Percentiles rank a stretch among this genome's conserved stretches.
Conservation (phyloP, 92 coral and sea anemone species). For the Epizoanthus ramosus region DNA sequence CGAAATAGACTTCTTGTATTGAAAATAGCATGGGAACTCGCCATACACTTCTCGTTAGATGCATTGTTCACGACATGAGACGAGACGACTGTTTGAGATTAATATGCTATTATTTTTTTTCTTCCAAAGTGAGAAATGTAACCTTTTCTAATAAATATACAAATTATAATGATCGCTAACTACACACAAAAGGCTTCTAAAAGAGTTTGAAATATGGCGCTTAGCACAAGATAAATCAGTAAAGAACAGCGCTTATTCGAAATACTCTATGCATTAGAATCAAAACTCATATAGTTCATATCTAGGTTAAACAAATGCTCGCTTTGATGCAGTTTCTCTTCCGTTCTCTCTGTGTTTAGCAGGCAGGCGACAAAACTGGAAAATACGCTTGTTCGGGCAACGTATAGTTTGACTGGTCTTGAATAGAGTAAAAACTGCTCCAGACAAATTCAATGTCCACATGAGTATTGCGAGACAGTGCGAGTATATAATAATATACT, state of each 20-base stretch:
- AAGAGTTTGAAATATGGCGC: too few species aligned
- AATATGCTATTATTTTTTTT: slow-evolving; percentile 27
- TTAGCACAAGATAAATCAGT: too few species aligned
- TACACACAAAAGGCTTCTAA: neutral
- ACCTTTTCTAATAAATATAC: slow-evolving; percentile 32
- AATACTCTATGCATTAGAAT: too few species aligned
- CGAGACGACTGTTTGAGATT: slow-evolving; percentile 13
- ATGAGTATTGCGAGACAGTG: too few species aligned
- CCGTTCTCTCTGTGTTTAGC: too few species aligned
- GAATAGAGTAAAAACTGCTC: neutral
- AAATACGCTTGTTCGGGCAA: neutral
- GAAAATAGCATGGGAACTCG: slow-evolving; percentile 24
- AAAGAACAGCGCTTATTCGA: too few species aligned
- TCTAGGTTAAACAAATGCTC: neutral
- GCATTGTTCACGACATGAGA: slow-evolving; percentile 31
- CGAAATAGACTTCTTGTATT: neutral
- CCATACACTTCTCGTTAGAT: slow-evolving; percentile 19
- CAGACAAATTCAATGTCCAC: too few species aligned
- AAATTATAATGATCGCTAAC: slow-evolving; percentile 23
- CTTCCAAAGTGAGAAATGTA: slow-evolving; percentile 38
- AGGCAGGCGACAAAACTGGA: too few species aligned
- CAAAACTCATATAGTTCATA: too few species aligned
- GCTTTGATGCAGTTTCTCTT: too few species aligned
- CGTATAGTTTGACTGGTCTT: slow-evolving; percentile 3
- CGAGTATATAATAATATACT: too few species aligned